Conservation (phyloP, 2,113 vertebrate species). For the Sinocyclocheilus rhinocerous region DNA sequence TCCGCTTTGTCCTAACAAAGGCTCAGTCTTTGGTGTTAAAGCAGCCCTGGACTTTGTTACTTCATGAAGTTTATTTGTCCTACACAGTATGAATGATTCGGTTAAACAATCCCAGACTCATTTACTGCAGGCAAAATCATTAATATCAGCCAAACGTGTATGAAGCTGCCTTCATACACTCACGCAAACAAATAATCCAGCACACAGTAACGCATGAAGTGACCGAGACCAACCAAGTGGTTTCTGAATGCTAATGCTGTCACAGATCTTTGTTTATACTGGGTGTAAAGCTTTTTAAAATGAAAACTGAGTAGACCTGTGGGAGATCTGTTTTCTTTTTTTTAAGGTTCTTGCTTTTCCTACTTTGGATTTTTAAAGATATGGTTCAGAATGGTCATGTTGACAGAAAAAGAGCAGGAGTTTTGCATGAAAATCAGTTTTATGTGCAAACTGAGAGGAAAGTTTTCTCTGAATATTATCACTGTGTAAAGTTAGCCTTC, state of each 20-base stretch:
- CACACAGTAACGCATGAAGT: not conserved
- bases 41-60: slow-evolving; percentile 1
- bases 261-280: slow-evolving; percentile 2
- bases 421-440: not conserved
- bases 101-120: not conserved
- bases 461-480: not conserved
- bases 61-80: slow-evolving; percentile 20
- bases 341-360: not conserved
- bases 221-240: slow-evolving; percentile 14
- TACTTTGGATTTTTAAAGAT: not conserved
- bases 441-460: not conserved
- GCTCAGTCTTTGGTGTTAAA: slow-evolving; percentile 10
- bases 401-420: slow-evolving; percentile 35
- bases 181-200: slow-evolving; percentile 10
- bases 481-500: not conserved
- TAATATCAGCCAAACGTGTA: not conserved
- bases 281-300: slow-evolving; percentile 9
- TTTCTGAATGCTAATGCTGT: slow-evolving; percentile 37
- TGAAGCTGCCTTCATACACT: not conserved
- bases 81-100: not conserved
- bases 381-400: not conserved
- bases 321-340: not conserved
- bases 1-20: not conserved
- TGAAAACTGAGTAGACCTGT: not conserved
- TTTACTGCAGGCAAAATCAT: slow-evolving; percentile 1